Evolutionary conservation across 2,113 vertebrate genomes (phyloP).

Genomic region (Nibea coibor): DNA sequence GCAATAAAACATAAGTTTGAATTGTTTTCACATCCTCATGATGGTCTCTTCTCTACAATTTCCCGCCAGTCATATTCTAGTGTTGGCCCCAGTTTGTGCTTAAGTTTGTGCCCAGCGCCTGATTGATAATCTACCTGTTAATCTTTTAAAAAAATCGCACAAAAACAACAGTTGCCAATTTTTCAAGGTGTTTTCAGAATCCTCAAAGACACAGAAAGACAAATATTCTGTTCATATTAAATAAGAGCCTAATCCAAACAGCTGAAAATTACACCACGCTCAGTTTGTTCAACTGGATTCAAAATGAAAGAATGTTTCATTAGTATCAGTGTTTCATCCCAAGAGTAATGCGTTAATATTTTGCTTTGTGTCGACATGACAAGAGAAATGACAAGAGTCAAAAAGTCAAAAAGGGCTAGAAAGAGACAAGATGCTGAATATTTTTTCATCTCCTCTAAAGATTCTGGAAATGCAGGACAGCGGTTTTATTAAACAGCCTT

Average conservation of each 20-base stretch:
- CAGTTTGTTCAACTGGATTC: neutral
- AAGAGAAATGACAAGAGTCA: neutral
- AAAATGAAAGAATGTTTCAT: neutral
- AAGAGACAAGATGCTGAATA: neutral
- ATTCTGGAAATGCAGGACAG: slow-evolving; percentile 4
- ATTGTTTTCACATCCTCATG: neutral
- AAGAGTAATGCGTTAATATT: neutral
- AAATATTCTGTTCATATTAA: neutral
- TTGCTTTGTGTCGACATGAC: neutral
- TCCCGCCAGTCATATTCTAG: neutral
- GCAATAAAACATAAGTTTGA: too few relatives aligned
- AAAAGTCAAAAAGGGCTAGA: neutral
- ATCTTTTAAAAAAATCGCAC: neutral
- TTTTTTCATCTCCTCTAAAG: neutral
- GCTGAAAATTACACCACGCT: neutral
- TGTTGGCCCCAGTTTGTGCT: neutral
- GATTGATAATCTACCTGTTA: too few relatives aligned
- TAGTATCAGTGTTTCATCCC: neutral
- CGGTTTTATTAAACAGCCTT: neutral
- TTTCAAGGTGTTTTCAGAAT: neutral
- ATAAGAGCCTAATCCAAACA: neutral
- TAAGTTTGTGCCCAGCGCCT: too few relatives aligned
- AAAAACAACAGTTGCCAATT: neutral
- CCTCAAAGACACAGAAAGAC: neutral
- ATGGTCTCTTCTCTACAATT: neutral